phyloP scores from a whole-genome alignment of 2,113 vertebrate species.

The Delphinapterus leucas region DNA sequence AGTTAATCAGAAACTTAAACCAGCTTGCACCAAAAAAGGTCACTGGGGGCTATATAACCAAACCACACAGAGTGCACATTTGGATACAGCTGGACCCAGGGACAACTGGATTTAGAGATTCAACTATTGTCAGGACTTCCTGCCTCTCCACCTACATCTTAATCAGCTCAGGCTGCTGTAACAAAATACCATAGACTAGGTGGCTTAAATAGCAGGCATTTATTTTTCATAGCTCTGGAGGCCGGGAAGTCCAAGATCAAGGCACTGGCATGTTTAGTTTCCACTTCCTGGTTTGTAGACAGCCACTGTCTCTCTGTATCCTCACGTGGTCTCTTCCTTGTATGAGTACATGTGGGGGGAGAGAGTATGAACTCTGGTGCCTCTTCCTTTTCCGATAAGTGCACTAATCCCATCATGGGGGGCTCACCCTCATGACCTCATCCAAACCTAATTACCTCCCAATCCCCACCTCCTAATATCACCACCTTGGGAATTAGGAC shows the following conservation, averaged over 20 bases:
- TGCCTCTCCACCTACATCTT: not conserved
- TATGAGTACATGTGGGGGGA: rapidly evolving
- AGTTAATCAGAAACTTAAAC: not conserved
- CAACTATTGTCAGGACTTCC: not conserved
- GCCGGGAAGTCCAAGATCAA: not conserved
- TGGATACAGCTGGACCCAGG: not conserved
- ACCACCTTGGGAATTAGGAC: not conserved
- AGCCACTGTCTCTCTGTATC: not conserved
- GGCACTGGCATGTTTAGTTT: not conserved
- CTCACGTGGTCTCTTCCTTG: not conserved
- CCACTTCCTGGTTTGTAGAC: too few relatives aligned
- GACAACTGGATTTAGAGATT: not conserved
- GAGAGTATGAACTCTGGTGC: not conserved
- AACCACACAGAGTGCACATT: not conserved
- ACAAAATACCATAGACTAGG: not conserved
- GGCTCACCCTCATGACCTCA: not conserved
- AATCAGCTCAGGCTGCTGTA: not conserved
- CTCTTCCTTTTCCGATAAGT: not conserved
- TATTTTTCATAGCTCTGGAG: not conserved
- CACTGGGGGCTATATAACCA: not conserved
- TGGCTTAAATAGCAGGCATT: not conserved
- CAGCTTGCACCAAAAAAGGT: not conserved
- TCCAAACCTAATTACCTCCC: not conserved
- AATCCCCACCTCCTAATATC: not conserved
- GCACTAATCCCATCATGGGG: not conserved